A percentile compares a stretch with the other conserved stretches of the same genome.
These are phyloP conservation scores for Propsilocerus akamusi DNA, from an alignment of 1,140 invertebrate genomes.

Conservation along the genomic window DNA sequence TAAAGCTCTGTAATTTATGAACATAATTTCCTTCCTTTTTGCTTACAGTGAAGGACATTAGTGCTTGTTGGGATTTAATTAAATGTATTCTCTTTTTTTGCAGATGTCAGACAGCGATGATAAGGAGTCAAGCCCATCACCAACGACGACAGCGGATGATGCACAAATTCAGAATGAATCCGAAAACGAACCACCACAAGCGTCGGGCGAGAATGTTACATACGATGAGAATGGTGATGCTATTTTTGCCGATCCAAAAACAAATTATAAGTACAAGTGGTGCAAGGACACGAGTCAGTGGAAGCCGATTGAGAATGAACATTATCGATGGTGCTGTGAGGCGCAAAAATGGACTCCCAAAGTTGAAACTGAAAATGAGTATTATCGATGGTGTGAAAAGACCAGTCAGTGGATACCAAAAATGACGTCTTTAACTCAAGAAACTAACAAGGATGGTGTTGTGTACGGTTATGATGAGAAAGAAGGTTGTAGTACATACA, in stretches of 20 bases:
- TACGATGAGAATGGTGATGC: constrained; percentile 46
- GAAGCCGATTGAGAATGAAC: constrained; percentile 32
- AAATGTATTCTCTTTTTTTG: neutral
- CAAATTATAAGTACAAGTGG: constrained; percentile 47
- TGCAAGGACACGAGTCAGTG: constrained; percentile 36
- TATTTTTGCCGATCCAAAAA: constrained; percentile 51
- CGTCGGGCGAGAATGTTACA: constrained; percentile 30
- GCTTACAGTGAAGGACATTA: too few species aligned
- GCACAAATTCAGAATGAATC: constrained; percentile 8
- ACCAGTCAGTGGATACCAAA: constrained; percentile 19
- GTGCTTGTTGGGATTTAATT: too few species aligned
- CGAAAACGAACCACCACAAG: constrained; percentile 8
- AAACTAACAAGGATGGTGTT: constrained; percentile 20
- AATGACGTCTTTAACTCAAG: constrained; percentile 13
- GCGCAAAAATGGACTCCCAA: constrained; percentile 41
- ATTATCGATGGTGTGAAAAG: constrained; percentile 22
- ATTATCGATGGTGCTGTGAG: constrained; percentile 45
- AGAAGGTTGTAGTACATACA: constrained; percentile 59
- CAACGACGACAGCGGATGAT: neutral
- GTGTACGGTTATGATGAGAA: constrained; percentile 43
- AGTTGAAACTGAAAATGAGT: constrained; percentile 17
- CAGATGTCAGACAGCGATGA: neutral
- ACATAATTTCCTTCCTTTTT: too few species aligned
- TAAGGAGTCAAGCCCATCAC: neutral
- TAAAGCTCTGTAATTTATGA: too few species aligned